These are phyloP conservation scores for Willowsia nigromaculata DNA, from an alignment of 2,888 invertebrate genomes.

Conservation along the genomic window DNA sequence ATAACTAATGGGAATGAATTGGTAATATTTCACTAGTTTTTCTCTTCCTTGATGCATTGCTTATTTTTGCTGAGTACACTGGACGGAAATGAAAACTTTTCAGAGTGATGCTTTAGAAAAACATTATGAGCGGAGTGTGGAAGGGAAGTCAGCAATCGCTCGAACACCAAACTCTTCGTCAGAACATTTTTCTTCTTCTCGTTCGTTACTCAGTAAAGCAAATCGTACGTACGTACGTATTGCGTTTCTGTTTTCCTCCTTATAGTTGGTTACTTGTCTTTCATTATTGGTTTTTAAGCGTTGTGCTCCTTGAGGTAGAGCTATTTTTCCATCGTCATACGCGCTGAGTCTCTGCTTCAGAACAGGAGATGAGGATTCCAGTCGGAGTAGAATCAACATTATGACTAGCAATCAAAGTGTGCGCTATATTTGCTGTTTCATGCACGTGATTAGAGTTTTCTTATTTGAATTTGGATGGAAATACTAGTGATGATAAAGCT, in stretches of 20 bases:
- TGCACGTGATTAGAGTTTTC: neutral
- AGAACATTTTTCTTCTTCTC: conserved; percentile 54
- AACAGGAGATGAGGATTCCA: conserved; percentile 62
- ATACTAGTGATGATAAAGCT: neutral
- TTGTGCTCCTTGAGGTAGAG: neutral
- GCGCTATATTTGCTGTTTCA: neutral
- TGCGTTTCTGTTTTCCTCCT: conserved; percentile 3
- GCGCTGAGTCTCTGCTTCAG: neutral
- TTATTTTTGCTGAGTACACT: conserved; percentile 68
- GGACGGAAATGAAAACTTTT: conserved; percentile 68
- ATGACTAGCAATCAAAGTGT: neutral
- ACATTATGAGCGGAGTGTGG: conserved; percentile 11
- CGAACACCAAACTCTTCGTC: neutral
- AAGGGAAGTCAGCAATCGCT: conserved; percentile 17
- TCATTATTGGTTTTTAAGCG: conserved; percentile 44
- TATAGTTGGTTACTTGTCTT: conserved; percentile 40
- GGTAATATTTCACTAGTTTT: conserved; percentile 56
- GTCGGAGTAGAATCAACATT: conserved; percentile 31
- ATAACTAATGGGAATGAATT: conserved; percentile 53
- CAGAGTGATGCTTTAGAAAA: conserved; percentile 55
- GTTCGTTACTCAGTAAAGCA: neutral
- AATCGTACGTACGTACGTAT: neutral
- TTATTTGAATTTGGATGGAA: neutral
- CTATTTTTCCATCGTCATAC: neutral
- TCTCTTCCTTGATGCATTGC: conserved; percentile 65